phyloP scores from a whole-genome alignment of 2,797 vertebrate genomes.

The Peromyscus eremicus region DNA sequence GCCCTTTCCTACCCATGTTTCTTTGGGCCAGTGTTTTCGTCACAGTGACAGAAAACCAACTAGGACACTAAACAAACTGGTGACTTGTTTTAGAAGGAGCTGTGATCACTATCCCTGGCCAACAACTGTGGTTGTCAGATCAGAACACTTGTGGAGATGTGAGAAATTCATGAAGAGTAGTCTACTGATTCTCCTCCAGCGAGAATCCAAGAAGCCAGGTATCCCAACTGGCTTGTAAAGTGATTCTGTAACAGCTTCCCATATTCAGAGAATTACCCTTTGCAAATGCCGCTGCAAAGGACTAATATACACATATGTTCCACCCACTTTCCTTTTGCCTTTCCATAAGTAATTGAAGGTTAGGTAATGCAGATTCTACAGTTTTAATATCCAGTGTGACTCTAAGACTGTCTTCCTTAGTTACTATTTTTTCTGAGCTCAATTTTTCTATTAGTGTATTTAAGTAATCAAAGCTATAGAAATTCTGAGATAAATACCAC shows the following conservation, averaged over 20 bases:
- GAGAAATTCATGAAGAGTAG: not conserved
- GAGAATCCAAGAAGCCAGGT: not conserved
- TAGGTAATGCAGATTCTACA: slow-evolving; percentile 57
- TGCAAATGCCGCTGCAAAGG: slow-evolving; percentile 22
- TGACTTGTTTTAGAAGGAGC: not conserved
- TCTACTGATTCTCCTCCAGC: not conserved
- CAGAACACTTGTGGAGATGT: not conserved
- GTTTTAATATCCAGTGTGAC: slow-evolving; percentile 44
- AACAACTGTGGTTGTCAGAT: not conserved
- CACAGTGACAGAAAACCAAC: not conserved
- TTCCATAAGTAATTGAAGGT: slow-evolving; percentile 61
- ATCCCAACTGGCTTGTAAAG: not conserved
- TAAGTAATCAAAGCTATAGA: slow-evolving; percentile 81
- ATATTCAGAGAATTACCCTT: slow-evolving; percentile 41
- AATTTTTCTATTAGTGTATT: slow-evolving; percentile 82
- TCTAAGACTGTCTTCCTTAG: slow-evolving; percentile 55
- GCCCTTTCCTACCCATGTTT: not conserved
- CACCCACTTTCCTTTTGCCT: not conserved
- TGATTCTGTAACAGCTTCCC: not conserved
- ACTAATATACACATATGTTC: slow-evolving; percentile 27
- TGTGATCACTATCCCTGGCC: not conserved
- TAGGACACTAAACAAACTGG: not conserved
- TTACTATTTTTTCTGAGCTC: slow-evolving; percentile 59
- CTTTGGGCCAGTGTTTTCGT: not conserved
- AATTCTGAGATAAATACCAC: slow-evolving; percentile 78